Conservation (phyloP, 2,888 invertebrate genomes). For the Drosophila picticornis region DNA sequence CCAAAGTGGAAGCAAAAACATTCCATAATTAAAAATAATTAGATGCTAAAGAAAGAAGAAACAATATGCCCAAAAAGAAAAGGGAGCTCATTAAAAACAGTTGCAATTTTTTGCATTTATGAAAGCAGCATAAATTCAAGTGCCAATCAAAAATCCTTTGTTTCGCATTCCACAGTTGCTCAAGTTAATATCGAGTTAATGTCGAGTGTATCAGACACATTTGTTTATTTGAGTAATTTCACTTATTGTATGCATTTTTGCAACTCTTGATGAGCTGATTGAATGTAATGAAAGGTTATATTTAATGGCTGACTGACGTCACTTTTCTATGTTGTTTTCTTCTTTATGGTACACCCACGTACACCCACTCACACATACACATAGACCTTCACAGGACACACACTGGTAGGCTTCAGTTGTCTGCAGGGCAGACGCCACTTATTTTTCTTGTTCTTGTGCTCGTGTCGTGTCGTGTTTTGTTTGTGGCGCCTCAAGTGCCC, state of each 20-base stretch:
- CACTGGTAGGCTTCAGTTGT: slow-evolving; percentile 31
- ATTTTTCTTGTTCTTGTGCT: slow-evolving; percentile 22
- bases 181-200: no score
- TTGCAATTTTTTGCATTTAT: not conserved
- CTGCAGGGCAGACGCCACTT: slow-evolving; percentile 41
- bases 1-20: not conserved
- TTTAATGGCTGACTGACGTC: slow-evolving; percentile 41
- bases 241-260: not conserved
- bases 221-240: not conserved
- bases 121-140: not conserved
- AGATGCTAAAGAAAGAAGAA: not conserved
- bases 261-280: not conserved
- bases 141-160: not conserved
- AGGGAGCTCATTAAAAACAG: not conserved
- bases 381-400: not conserved
- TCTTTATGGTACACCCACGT: not conserved
- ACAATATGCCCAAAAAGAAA: not conserved
- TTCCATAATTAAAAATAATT: not conserved
- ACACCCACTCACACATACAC: not conserved
- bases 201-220: not conserved
- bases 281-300: slow-evolving; percentile 9
- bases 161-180: not conserved
- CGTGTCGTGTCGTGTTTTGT: slow-evolving; percentile 46
- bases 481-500: slow-evolving; percentile 60
- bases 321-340: slow-evolving; percentile 18